Percentiles rank a stretch among this genome's conserved stretches.
Evolutionary conservation across 2,797 vertebrate species (phyloP).

Genomic region (Cyclopterus lumpus): DNA sequence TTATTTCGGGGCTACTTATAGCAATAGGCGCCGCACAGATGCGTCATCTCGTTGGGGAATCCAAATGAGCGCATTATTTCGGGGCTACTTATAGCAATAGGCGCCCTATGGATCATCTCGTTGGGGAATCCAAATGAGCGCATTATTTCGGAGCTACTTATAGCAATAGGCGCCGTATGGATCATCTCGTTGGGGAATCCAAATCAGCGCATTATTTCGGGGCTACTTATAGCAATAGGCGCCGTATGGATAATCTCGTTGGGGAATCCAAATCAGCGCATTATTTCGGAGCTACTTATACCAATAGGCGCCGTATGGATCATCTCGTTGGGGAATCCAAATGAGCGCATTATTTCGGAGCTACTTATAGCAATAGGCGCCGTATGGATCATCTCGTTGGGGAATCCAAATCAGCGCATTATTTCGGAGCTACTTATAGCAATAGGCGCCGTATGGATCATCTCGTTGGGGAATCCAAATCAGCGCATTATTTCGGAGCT

Average conservation of each 20-base stretch:
- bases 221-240: constrained; percentile 89
- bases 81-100: constrained; percentile 88
- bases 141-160: constrained; percentile 61
- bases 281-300: constrained; percentile 76
- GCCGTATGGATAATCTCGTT: constrained; percentile 78
- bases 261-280: too few species aligned
- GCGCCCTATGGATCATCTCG: constrained; percentile 78
- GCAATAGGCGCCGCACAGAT: constrained; percentile 90
- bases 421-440: constrained; percentile 81
- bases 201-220: constrained; percentile 83
- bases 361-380: constrained; percentile 91
- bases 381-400: constrained; percentile 72
- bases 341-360: constrained; percentile 81
- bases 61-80: constrained; percentile 87
- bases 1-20: constrained; percentile 76
- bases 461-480: constrained; percentile 89
- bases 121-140: too few species aligned
- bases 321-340: constrained; percentile 88
- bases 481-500: constrained; percentile 80
- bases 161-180: constrained; percentile 92
- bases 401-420: too few species aligned
- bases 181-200: constrained; percentile 87
- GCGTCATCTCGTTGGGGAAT: constrained; percentile 84
- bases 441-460: constrained; percentile 88
- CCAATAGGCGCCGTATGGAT: constrained; percentile 90